Base-by-base conservation (phyloP, 1,140 invertebrate species). In the Homalodisca vitripennis region DNA sequence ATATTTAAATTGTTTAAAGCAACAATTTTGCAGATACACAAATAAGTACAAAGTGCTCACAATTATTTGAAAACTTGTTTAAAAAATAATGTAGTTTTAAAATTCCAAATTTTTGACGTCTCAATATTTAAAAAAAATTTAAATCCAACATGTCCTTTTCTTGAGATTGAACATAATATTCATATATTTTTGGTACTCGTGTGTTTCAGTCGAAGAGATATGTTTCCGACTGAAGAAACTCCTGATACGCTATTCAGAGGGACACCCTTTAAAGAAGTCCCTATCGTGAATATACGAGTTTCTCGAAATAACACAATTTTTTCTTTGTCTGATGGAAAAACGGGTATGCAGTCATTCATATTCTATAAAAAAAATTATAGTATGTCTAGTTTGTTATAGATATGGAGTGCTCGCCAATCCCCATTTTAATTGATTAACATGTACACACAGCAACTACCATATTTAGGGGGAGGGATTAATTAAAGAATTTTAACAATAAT, bases 231-330 rank as follows among this genome's bases (percentile, higher is more conserved):
- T 77, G 80, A 83, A 67, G 83, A 87, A 70, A 91, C 91, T 0
- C 86, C 88, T 60, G 84, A 89, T 70, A 81, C 81, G 74, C 72
- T 95, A n/a, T 92, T 93, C 78, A 84, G 92, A 78, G 92, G 91
- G 12, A 78, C 89, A 0, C 85, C 85, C 14, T 98, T 88, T 79
- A 88, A 89, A 77, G 85, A 93, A 20, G 76, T 97, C 32, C 93
- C 92, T 0, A 87, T 97, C 69, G 84, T 89, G 70, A 89, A 95
- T 77, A 89, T 97, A 31, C 87, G 89, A 76, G 86, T 90, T 13
- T 87, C 88, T 14, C 83, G 83, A 68, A 98, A 98, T 80, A 98
- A 98, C 79, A 97, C 95, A 17, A 88, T 95, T 57, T 84, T 97
- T 67, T 82, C 82, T 31, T 70, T 95, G 12, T 89, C 89, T 1